phyloP scores from a whole-genome alignment of 2,797 vertebrate species.

The Gephyroberyx darwinii region DNA sequence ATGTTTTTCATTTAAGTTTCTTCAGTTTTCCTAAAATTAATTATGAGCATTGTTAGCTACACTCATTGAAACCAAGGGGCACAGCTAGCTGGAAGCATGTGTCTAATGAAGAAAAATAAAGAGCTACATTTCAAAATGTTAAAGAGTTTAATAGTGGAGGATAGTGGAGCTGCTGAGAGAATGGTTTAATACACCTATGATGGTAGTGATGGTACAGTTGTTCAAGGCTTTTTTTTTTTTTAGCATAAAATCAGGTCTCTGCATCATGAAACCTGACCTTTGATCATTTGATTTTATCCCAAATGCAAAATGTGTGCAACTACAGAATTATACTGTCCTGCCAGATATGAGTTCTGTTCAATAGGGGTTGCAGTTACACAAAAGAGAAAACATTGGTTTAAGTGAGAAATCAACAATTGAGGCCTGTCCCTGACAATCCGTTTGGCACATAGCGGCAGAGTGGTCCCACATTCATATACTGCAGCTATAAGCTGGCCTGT shows the following conservation, averaged over 20 bases:
- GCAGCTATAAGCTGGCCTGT: constrained; percentile 44
- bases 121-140: too few species aligned
- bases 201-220: too few species aligned
- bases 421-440: constrained; percentile 59
- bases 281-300: not conserved
- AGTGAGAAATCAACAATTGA: constrained; percentile 35
- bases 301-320: constrained; percentile 10
- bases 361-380: constrained; percentile 43
- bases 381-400: constrained; percentile 38
- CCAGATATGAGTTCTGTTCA: constrained; percentile 52
- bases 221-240: too few species aligned
- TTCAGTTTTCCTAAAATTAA: too few species aligned
- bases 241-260: not conserved
- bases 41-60: too few species aligned
- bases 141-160: too few species aligned
- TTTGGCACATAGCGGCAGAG: constrained; percentile 59
- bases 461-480: constrained; percentile 59
- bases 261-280: constrained; percentile 8
- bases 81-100: too few species aligned
- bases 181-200: too few species aligned
- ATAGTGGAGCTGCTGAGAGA: too few species aligned
- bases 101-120: too few species aligned
- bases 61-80: too few species aligned
- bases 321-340: constrained; percentile 7
- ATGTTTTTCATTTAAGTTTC: too few species aligned